Percentiles rank a stretch among this genome's conserved stretches.
Conservation (phyloP, 2,888 invertebrate genomes). For the Chirona hameri region DNA sequence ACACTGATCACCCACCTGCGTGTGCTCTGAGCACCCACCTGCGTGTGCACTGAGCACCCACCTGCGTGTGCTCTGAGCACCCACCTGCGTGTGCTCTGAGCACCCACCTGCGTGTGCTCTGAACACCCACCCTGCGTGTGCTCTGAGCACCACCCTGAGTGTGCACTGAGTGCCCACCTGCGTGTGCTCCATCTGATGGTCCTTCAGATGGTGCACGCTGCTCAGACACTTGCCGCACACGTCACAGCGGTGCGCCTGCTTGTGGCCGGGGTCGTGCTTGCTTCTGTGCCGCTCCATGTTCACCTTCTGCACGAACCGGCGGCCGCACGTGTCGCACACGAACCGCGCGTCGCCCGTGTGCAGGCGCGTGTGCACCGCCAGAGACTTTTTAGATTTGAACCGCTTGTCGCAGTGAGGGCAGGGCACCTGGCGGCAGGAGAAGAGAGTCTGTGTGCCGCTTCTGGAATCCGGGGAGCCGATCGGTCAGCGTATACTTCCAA, state of each 20-base stretch:
- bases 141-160: neutral
- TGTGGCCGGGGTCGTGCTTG: neutral
- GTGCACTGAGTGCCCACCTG: neutral
- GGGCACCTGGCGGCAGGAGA: neutral
- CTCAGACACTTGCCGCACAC: neutral
- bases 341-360: neutral
- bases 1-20: no score
- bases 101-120: neutral
- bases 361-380: neutral
- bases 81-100: neutral
- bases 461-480: no score
- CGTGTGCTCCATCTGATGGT: neutral
- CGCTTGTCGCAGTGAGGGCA: neutral
- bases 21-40: neutral
- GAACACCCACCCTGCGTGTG: neutral
- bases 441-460: neutral
- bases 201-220: neutral
- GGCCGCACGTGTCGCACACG: neutral
- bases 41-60: no score
- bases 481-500: no score
- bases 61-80: neutral
- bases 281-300: neutral
- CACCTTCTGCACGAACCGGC: conserved; percentile 8
- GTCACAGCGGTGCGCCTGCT: neutral
- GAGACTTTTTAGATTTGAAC: neutral